A percentile compares a stretch with the other conserved stretches of the same genome.
Evolutionary conservation across 1,140 invertebrate species (phyloP).

Genomic region (Orussus abietinus): DNA sequence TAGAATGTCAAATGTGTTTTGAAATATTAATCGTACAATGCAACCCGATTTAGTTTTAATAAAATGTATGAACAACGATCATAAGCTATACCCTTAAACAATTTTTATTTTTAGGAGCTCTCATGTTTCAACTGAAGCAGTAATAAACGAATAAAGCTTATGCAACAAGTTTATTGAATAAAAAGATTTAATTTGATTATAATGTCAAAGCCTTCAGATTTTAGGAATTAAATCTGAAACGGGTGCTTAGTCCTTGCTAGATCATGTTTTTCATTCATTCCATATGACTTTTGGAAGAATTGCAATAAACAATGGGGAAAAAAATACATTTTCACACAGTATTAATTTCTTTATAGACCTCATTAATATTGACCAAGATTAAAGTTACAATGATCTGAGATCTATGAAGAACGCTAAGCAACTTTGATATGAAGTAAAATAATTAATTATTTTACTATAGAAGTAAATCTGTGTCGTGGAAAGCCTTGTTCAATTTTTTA

Average conservation of each 20-base stretch:
- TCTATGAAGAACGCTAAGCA: too few species aligned
- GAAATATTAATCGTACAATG: neutral
- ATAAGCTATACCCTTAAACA: neutral
- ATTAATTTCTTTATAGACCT: too few species aligned
- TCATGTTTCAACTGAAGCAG: slow-evolving; percentile 5
- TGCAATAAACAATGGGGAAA: too few species aligned
- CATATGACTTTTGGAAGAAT: slow-evolving; percentile 11
- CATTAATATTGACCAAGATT: too few species aligned
- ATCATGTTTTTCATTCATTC: slow-evolving; percentile 14
- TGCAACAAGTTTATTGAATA: slow-evolving; percentile 12
- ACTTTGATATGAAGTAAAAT: too few species aligned
- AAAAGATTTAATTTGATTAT: slow-evolving; percentile 8
- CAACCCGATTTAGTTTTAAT: neutral
- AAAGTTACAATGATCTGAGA: too few species aligned
- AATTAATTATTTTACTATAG: too few species aligned
- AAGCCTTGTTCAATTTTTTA: too few species aligned
- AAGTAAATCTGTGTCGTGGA: too few species aligned
- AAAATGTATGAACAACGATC: neutral
- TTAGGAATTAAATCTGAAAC: neutral
- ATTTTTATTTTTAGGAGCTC: neutral
- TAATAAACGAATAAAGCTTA: slow-evolving; percentile 9
- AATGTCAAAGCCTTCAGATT: neutral
- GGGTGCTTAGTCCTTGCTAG: slow-evolving; percentile 11
- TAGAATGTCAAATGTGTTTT: slow-evolving; percentile 3
- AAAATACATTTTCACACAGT: too few species aligned